Percentiles rank a stretch among this genome's conserved stretches.
Evolutionary conservation across 2,888 invertebrate genomes (phyloP).

Genomic region (Minunthozetes semirufus): DNA sequence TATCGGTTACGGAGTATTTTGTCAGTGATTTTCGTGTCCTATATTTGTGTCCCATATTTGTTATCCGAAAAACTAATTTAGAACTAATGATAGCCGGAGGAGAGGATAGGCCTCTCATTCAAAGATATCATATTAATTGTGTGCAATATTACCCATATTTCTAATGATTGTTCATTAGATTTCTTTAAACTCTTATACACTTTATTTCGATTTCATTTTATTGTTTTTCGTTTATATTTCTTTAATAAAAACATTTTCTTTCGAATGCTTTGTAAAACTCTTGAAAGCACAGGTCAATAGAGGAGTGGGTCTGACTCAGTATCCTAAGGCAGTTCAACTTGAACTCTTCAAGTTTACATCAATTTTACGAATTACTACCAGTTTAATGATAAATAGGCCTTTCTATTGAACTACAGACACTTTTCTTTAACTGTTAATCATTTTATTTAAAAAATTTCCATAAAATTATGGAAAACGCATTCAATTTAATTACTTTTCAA

Average conservation of each 20-base stretch:
- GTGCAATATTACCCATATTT: background rate
- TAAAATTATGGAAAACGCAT: no score
- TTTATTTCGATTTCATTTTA: background rate
- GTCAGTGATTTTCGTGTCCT: background rate
- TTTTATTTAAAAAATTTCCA: no score
- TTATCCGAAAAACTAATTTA: background rate
- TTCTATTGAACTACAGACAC: no score
- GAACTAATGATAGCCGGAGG: background rate
- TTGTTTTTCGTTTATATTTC: background rate
- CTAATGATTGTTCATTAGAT: background rate
- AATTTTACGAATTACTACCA: background rate
- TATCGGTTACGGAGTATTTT: background rate
- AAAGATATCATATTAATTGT: background rate
- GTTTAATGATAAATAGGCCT: no score
- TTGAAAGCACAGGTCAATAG: background rate
- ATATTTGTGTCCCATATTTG: conserved; percentile 16
- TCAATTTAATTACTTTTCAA: no score
- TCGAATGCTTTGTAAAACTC: background rate
- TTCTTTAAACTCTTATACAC: no score
- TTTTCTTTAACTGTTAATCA: no score
- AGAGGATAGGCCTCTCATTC: no score
- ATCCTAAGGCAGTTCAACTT: background rate
- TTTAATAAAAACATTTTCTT: background rate
- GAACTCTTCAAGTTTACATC: background rate
- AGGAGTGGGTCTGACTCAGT: conserved; percentile 1